These are phyloP conservation scores for Zygothrica quintamaculata DNA, from an alignment of 2,888 invertebrate genomes.

Conservation along the genomic window DNA sequence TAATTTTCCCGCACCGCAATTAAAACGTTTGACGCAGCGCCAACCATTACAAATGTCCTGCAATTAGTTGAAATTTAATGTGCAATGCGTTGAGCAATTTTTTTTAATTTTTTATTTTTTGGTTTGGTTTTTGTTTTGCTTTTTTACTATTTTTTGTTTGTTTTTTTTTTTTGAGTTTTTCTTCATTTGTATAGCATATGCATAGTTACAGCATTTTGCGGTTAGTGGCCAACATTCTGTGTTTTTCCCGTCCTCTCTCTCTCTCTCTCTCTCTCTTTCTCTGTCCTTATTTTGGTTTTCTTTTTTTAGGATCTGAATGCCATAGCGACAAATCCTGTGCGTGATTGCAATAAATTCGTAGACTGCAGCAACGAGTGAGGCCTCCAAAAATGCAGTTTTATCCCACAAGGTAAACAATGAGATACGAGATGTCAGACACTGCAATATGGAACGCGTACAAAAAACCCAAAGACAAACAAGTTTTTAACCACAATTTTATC, in stretches of 20 bases:
- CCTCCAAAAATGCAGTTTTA: constrained; percentile 52
- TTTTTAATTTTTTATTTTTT: constrained; percentile 30
- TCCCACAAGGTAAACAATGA: constrained; percentile 59
- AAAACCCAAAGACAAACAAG: constrained; percentile 60
- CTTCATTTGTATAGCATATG: background rate
- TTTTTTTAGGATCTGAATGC: constrained; percentile 34
- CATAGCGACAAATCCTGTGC: constrained; percentile 72
- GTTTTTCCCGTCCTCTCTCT: no score
- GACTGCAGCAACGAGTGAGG: constrained; percentile 24
- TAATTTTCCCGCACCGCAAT: constrained; percentile 60
- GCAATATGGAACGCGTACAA: constrained; percentile 33
- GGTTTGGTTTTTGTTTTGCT: constrained; percentile 20
- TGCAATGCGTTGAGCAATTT: constrained; percentile 34
- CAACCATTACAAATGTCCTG: constrained; percentile 72
- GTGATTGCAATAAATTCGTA: constrained; percentile 71
- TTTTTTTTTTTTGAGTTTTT: constrained; percentile 14
- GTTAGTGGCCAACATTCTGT: constrained; percentile 33
- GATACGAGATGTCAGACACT: constrained; percentile 35
- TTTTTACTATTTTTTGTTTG: constrained; percentile 33
- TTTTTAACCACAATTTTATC: background rate
- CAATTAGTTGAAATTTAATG: constrained; percentile 79
- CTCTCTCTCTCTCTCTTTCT: background rate
- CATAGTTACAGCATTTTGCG: constrained; percentile 51
- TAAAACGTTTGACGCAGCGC: constrained; percentile 72
- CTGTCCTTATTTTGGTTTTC: background rate